Percentiles rank a stretch among this genome's conserved stretches.
These are phyloP conservation scores for Tetramorium simillimum DNA, from an alignment of 1,140 invertebrate species.

Conservation along the genomic window DNA sequence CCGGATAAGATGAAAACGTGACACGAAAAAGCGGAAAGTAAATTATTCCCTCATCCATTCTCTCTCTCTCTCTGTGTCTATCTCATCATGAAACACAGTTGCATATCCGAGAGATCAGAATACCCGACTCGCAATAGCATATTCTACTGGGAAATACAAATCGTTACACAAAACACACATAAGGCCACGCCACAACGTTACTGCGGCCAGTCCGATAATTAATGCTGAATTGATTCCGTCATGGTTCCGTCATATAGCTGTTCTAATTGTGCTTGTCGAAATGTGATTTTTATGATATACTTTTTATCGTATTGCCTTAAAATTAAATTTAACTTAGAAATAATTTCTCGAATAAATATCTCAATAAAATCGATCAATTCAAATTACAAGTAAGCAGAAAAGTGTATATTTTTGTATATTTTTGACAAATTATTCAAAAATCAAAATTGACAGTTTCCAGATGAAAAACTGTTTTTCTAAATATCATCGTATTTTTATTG, in stretches of 20 bases:
- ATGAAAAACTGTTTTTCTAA: background rate
- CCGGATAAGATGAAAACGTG: background rate
- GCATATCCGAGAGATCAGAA: slow-evolving; percentile 30
- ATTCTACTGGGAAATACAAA: slow-evolving; percentile 40
- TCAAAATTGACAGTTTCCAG: background rate
- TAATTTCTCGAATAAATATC: background rate
- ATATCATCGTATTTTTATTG: background rate
- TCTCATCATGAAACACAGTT: background rate
- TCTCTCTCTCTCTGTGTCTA: background rate
- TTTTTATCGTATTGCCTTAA: background rate
- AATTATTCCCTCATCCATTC: slow-evolving; percentile 12
- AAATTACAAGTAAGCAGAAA: background rate
- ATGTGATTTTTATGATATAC: background rate
- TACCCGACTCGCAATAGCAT: background rate
- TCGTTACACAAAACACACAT: background rate
- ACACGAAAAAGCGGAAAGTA: background rate
- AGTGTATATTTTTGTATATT: background rate
- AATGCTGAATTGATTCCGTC: background rate
- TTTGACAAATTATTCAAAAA: background rate
- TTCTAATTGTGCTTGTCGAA: background rate
- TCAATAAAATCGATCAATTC: background rate
- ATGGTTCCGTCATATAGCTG: background rate
- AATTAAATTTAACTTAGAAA: background rate
- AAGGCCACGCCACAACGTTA: background rate
- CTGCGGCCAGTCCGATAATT: background rate